phyloP scores from a whole-genome alignment of 1,140 invertebrate genomes.

The Conus ventricosus region DNA sequence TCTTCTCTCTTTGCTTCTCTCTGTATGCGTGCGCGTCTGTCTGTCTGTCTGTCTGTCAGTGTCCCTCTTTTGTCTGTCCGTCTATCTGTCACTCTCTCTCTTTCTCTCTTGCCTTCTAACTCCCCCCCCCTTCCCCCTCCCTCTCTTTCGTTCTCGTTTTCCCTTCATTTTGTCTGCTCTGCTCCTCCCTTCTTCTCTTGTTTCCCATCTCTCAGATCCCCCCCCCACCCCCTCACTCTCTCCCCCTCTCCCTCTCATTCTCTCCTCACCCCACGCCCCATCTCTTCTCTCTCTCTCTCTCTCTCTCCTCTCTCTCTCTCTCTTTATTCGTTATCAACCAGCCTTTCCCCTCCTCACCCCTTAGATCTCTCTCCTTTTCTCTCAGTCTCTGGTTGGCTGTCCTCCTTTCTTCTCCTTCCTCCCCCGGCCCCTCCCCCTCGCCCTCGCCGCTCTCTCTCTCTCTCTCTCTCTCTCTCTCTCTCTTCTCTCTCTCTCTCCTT shows the following conservation, averaged over 20 bases:
- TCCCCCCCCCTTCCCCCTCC: background rate
- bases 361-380: too few species aligned
- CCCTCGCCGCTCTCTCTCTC: too few species aligned
- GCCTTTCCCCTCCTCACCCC: too few species aligned
- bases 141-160: background rate
- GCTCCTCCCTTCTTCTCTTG: background rate
- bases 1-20: background rate
- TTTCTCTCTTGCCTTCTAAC: background rate
- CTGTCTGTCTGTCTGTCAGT: background rate
- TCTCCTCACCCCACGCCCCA: background rate
- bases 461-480: too few species aligned
- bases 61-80: background rate
- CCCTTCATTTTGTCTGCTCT: too few species aligned
- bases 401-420: too few species aligned
- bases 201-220: too few species aligned
- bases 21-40: background rate
- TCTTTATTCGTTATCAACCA: too few species aligned
- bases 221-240: background rate
- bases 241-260: slow-evolving; percentile 3
- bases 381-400: too few species aligned
- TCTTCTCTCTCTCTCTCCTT: too few species aligned
- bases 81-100: background rate
- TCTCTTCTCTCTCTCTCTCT: too few species aligned
- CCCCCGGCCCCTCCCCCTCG: too few species aligned
- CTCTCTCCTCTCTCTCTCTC: background rate